Base-by-base conservation (phyloP, 2,888 invertebrate species). In the Brenthis ino region DNA sequence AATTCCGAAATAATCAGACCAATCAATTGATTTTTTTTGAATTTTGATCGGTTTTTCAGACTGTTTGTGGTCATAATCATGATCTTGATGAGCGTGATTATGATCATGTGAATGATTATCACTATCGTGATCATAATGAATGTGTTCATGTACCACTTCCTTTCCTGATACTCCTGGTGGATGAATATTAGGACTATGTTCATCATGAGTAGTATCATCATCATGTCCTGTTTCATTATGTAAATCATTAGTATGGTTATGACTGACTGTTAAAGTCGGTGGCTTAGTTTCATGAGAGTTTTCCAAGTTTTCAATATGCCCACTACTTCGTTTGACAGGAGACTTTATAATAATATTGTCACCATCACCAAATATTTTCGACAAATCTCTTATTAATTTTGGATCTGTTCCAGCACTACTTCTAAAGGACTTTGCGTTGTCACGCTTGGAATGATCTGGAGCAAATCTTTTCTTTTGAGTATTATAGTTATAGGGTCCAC, bases 1-100 rank as follows among this genome's bases (percentile, higher is more conserved):
- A 72, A 97, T 94, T 0, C 98, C 98, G 80, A 97, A 97, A 80
- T 98, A 97, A 77, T 97, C 95, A 0, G 96, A 96, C 97, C 97
- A 98, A 79, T 97, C 95, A 70, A 97, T 94, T 0, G 96, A 96
- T 84, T 97, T 97, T 86, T 97, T 97, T 73, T 95, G 95, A 8
- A 96, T 84, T 37, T 91, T 89, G 54, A 94, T 91, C 11, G 92
- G 89, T 75, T 93, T 94, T 48, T 93, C 93, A 20, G 82, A 75
- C 65, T 86, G 84, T 28, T 74, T 71, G 51, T 80, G 74, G 5
- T 74, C 70, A 37, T 80, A 77, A 24, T 72, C 68, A 67, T 79
- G 75, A 12, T 75, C 70, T 43, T 77, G 76, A 37, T 80, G 76
- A 20, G 71, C 67, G 33, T 78, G 76, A 51, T 79, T 77, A 51